Conservation (phyloP, 23 tunicate species). For the Trididemnum clinides region DNA sequence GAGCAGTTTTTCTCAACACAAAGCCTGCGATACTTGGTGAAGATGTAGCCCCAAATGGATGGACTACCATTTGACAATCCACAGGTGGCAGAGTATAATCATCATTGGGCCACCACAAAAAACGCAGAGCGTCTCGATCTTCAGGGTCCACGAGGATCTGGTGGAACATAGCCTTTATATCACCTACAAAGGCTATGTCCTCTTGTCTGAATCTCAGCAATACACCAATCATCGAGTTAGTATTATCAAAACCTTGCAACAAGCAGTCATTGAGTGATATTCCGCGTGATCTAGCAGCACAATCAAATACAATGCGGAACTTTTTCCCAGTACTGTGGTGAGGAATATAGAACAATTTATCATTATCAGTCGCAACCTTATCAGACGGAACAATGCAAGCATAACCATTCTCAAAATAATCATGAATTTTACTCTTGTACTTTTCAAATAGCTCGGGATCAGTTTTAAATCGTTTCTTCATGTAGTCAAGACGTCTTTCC, state of each 20-base stretch:
- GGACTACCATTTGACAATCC: too few species aligned
- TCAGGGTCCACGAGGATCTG: too few species aligned
- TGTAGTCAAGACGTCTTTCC: neutral
- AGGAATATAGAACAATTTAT: neutral
- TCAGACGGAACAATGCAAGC: neutral
- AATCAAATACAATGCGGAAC: conserved; percentile 29
- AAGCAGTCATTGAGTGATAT: neutral
- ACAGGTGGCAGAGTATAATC: too few species aligned
- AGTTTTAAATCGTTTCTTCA: neutral
- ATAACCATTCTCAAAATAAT: neutral
- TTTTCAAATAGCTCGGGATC: neutral
- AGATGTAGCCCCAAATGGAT: too few species aligned
- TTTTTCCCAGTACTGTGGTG: neutral
- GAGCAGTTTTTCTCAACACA: too few species aligned
- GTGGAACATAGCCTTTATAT: too few species aligned
- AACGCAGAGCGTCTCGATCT: too few species aligned
- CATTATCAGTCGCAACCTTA: neutral
- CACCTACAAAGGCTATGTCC: too few species aligned
- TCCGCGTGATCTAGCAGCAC: neutral
- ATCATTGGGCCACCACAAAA: too few species aligned
- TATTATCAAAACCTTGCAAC: neutral
- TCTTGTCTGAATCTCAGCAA: too few species aligned
- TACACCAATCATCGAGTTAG: neutral
- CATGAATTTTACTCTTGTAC: neutral
- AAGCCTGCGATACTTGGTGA: too few species aligned